Percentiles rank a stretch among this genome's conserved stretches.
Evolutionary conservation across 2,888 invertebrate genomes (phyloP).

Genomic region (Pherbina coryleti): DNA sequence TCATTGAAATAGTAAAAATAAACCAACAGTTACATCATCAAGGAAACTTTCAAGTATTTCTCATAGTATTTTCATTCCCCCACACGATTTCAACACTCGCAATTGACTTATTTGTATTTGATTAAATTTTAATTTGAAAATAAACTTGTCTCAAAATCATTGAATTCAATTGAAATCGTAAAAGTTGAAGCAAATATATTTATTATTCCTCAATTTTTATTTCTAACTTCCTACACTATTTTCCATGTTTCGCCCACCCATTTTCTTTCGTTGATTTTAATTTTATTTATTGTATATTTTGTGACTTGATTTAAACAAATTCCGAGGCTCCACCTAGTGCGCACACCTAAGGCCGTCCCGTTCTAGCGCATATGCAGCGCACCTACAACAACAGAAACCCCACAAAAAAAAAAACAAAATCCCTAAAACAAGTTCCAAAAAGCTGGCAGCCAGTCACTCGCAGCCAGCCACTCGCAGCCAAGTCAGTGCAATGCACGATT

Average conservation of each 20-base stretch:
- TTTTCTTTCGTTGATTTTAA: not conserved
- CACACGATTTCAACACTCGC: too few species aligned
- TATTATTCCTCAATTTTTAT: not conserved
- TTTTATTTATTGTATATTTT: not conserved
- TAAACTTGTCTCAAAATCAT: too few species aligned
- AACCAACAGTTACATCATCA: too few species aligned
- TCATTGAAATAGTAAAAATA: too few species aligned
- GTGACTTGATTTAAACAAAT: constrained; percentile 23
- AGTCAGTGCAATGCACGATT: not conserved
- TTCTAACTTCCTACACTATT: too few species aligned
- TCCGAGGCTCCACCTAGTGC: constrained; percentile 26
- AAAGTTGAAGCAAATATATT: not conserved
- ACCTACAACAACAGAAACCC: not conserved
- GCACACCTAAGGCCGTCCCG: not conserved
- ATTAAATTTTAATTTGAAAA: too few species aligned
- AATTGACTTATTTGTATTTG: too few species aligned
- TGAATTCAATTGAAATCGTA: not conserved
- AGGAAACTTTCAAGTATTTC: too few species aligned
- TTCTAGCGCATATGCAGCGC: not conserved
- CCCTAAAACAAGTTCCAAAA: not conserved
- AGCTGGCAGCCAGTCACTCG: too few species aligned
- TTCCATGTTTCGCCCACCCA: not conserved
- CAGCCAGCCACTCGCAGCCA: not conserved
- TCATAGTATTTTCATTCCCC: too few species aligned
- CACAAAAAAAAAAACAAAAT: not conserved